Evolutionary conservation across 2,888 invertebrate genomes (phyloP), one percentile per base, ranked within the genome.

Genomic region (Cylloceria caligata): DNA sequence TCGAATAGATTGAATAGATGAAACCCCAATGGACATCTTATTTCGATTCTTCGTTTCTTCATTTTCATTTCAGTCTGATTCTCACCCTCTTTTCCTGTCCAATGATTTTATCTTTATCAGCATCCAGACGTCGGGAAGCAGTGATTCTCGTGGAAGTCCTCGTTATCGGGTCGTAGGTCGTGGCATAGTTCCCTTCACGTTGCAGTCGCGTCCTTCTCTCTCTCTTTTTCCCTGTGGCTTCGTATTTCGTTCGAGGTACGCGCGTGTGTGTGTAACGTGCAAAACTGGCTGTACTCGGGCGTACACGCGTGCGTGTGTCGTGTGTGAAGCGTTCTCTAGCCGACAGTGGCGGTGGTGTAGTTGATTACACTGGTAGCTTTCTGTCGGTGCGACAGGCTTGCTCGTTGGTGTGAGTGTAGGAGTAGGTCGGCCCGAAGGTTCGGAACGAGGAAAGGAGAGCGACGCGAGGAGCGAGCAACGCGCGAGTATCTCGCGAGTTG

Each of bases 371-470:
- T 27, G 30, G 30, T n/a, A 24, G 71, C 13, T 30, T 36, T 36
- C 21, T 24, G 71, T 71, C 27, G 71, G 13, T 57, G 42, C 57
- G 39, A 68, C 52, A 16, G 68, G 3, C 1, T 27, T 5, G 49
- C 13, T 16, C 16, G 36, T 52, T 3, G 21, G 55, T 55, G 81
- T 69, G 49, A 42, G 78, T 82, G 74, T 78, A 82, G 81, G 81
- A 78, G 79, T 83, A 83, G 80, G 83, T 83, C 80, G 80, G 83
- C 84, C 83, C 81, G 84, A 81, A 81, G 81, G 80, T 84, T 82
- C 71, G 80, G 42, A 73, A 74, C 68, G 47, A 68, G 57, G 49
- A 34, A 42, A 71, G 52, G 68, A 80, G 73, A 77, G 68, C 36
- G 62, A 69, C 52, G 57, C 69, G 64, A 39, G 64, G 47, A 67